Base-by-base conservation (phyloP, 2,888 invertebrate genomes). In the Achlya flavicornis region DNA sequence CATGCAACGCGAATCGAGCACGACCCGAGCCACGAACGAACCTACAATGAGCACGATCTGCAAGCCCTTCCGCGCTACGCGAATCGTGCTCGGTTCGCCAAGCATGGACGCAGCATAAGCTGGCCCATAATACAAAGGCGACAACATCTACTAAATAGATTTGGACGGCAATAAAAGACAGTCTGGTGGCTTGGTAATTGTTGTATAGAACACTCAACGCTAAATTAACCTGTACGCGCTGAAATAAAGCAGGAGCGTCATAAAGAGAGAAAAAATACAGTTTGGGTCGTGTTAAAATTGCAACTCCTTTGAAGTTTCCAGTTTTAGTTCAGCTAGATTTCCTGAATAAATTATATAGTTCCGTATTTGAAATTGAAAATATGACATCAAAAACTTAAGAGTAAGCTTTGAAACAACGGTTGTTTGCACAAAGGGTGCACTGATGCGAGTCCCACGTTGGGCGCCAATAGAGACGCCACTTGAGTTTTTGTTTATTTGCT, bases 401-500 rank as follows among this genome's bases (percentile, higher is more conserved):
- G 58, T 38, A 4, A 32, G 19, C 32, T 43, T 33, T n/a, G 26
- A n/a, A 58, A 62, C 57, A 58, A 58, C 14, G 58, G 41, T 35
- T 62, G 62, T 58, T 58, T 62, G 43, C 57, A 58, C 62, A 58
- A 35, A 62, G 62, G 62, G 57, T 61, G 33, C 10, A 12, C 16
- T 32, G 48, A 10, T 26, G 65, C 46, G 35, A 58, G 62, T 26
- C 75, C 75, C 73, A 64, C 63, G 67, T 58, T 70, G 77, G 75
- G 75, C 71, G 73, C 71, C 77, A 77, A 66, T 66, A 63, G 63
- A 58, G 66, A 32, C 43, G 60, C 69, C 60, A 60, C 60, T 60
- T 53, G 5, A 35, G 58, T 16, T 38, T 11, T 38, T 59, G 38
- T 58, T 58, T 59, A 38, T 38, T 38, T 59, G 33, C 58, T 35